Evolutionary conservation across 1,140 invertebrate species (phyloP).

Genomic region (Lepidotrigona ventralis): DNA sequence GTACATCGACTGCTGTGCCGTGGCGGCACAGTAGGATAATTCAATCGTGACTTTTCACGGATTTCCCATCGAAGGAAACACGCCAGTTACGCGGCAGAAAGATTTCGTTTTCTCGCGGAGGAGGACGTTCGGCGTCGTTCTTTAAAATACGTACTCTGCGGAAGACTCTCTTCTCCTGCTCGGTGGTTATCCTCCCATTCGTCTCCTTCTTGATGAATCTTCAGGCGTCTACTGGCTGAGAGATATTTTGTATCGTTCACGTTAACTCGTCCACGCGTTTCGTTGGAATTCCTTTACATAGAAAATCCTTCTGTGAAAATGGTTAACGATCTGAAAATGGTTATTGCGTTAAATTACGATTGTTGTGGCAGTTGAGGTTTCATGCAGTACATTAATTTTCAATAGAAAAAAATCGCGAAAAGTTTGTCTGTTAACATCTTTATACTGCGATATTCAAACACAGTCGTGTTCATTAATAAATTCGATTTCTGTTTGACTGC

Average conservation of each 20-base stretch:
- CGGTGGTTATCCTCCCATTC: not conserved
- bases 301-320: not conserved
- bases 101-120: constrained; percentile 55
- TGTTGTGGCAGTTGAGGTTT: no score
- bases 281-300: not conserved
- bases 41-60: constrained; percentile 67
- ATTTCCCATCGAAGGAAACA: constrained; percentile 66
- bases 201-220: not conserved
- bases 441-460: no score
- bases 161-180: not conserved
- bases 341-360: no score
- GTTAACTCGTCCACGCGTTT: not conserved
- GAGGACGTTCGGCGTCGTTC: constrained; percentile 1
- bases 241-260: not conserved
- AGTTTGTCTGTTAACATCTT: no score
- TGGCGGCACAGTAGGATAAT: constrained; percentile 60
- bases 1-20: constrained; percentile 30
- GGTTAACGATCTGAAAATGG: not conserved
- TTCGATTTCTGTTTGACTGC: no score
- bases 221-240: not conserved
- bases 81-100: constrained; percentile 55
- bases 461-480: no score
- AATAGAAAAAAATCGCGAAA: no score
- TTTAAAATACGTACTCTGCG: constrained; percentile 32
- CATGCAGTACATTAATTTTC: no score